Evolutionary conservation across 2,113 vertebrate species (phyloP), one percentile per base, ranked within the genome.

Genomic region (Athene noctua): DNA sequence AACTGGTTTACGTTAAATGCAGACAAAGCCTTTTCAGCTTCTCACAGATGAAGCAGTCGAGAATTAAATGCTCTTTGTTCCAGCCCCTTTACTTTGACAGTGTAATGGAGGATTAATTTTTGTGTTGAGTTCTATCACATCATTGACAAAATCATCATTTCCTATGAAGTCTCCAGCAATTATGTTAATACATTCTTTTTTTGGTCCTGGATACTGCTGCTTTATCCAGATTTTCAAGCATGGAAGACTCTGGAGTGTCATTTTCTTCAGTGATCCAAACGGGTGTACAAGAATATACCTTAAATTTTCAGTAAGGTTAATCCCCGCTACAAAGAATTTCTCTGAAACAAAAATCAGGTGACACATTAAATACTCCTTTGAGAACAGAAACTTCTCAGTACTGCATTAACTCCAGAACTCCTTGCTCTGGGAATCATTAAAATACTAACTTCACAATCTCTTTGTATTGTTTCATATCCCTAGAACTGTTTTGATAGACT

Each of bases 161-260:
- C 98, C 98, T 62, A 99, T 95, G 6, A 99, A 99, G 97, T 99
- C 99, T 15, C 98, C 99, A 4, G 99, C 99, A 61, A 99, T 98
- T 26, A 99, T 98, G 97, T 99, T 99, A 84, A 99, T 96, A 73
- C 98, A 97, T 21, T 86, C 36, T 4, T 96, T 84, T 34, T 94
- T 94, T 0, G 94, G 36, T n/a, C 99, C 99, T 1, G 99, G 98
- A 19, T 15, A 30, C 97, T 99, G 99, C 15, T 97, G 85, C 84
- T 97, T 95, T 86, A 99, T 96, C 99, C 99, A 99, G 1, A 90
- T 68, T 65, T 93, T 88, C 94, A 99, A 75, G 66, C 25, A 47
- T 9, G 98, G 97, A 95, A 99, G 98, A 95, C 98, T 98, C 6
- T 38, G 94, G 68, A 97, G 84, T 10, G 98, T 99, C 96, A 99